Base-by-base conservation (phyloP, 2,113 vertebrate species). In the Grammomys surdaster region DNA sequence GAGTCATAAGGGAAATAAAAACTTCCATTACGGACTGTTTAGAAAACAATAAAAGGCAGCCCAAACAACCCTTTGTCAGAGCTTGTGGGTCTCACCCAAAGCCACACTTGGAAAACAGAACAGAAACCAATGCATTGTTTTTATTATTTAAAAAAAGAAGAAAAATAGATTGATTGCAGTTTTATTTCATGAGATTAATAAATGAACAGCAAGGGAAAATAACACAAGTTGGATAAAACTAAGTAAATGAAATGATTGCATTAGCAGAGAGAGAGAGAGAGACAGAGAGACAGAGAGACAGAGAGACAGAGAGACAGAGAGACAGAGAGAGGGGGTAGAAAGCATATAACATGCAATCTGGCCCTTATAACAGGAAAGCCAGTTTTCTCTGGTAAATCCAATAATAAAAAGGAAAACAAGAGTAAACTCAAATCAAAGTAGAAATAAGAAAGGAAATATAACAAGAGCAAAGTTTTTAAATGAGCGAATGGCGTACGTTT, bases 1-100 rank as follows among this genome's bases (percentile, higher is more conserved):
- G 85, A 97, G 88, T 92, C 97, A 96, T 89, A 97, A 54, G 89
- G 97, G 86, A 97, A 97, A 96, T 97, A 95, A 96, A 98, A 97
- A 81, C 85, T 82, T 95, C 78, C 43, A 91, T 95, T 95, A 90
- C 36, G 78, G 94, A 88, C 95, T 96, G 88, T 97, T 97, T 95
- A 89, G 88, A 96, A 97, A 97, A 97, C 82, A 97, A 92, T 96
- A 95, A 98, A 97, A 97, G 36, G 84, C n/a, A 86, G 89, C 90
- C 95, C 95, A 97, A 96, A 97, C 92, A 95, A 91, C 0, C 4
- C n/a, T 96, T 95, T 86, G 94, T 95, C 43, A n/a, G 60, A 75
- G 67, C 19, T 67, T 40, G 17, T 82, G 92, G 90, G 58, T 31
- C 3, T 0, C 54, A 67, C 97, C 96, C 95, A 96, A 75, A 31